Evolutionary conservation across 2,888 invertebrate genomes (phyloP), one percentile per base, ranked within the genome.

Genomic region (Micoletzkya japonica): DNA sequence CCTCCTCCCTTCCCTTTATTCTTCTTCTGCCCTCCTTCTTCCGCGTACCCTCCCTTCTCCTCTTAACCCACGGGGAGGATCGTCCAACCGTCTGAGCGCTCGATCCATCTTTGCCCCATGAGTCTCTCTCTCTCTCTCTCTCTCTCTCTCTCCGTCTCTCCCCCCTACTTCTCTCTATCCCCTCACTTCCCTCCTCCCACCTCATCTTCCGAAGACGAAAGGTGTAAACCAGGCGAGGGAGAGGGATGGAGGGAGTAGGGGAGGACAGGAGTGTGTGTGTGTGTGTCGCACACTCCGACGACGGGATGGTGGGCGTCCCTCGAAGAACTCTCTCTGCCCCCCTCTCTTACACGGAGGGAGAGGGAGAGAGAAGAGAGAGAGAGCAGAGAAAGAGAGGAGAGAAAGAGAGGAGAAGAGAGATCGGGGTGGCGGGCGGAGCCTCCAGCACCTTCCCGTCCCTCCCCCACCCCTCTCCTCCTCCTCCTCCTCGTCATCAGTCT

Each of bases 101-200:
- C n/a, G n/a, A n/a, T n/a, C n/a, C n/a, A n/a, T n/a, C n/a, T n/a
- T n/a, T n/a, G n/a, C n/a, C n/a, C n/a, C n/a, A n/a, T n/a, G n/a
- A n/a, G n/a, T n/a, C n/a, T n/a, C 59, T 59, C 34, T 59, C 59
- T 34, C 59, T 59, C 58, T 32, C 32, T 56, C 58, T n/a, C 58
- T 56, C 56, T 24, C 32, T 56, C 57, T 57, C 58, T 58, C 58
- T 17, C 7, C 6, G 39, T 17, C 6, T 10, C 6, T 10, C 39
- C 39, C 39, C 39, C 39, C 39, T 39, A 10, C 39, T 39, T 39
- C 39, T 39, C 39, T 17, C 39, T 7, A 39, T 7, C n/a, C n/a
- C n/a, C n/a, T n/a, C n/a, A n/a, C n/a, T n/a, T n/a, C n/a, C n/a
- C n/a, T n/a, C n/a, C n/a, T n/a, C n/a, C n/a, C n/a, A n/a, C n/a